Percentiles rank a stretch among this genome's conserved stretches.
Conservation (phyloP, 2,888 invertebrate species). For the Cephus pulcher region DNA sequence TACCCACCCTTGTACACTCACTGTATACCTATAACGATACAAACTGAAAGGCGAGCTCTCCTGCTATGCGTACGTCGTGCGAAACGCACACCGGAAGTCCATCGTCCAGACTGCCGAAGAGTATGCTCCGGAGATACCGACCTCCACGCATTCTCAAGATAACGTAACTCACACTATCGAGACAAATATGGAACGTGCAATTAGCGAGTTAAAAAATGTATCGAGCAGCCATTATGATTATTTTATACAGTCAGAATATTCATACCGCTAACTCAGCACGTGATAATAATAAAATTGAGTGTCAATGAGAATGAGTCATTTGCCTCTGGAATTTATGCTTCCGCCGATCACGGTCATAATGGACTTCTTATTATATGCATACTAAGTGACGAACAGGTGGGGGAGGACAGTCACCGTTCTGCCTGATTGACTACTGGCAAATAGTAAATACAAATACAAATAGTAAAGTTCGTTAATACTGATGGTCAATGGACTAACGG, state of each 20-base stretch:
- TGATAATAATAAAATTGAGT: background rate
- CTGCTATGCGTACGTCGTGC: slow-evolving; percentile 17
- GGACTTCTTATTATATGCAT: no score
- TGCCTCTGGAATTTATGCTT: no score
- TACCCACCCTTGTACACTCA: background rate
- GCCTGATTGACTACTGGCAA: no score
- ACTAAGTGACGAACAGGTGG: no score
- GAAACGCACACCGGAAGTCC: slow-evolving; percentile 47
- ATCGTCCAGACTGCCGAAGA: slow-evolving; percentile 33
- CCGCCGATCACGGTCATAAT: no score
- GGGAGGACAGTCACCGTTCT: no score
- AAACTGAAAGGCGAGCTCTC: slow-evolving; percentile 34
- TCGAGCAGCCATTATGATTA: background rate
- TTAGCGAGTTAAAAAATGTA: slow-evolving; percentile 8
- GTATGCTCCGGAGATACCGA: background rate
- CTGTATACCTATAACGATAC: slow-evolving; percentile 15
- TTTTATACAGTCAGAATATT: background rate
- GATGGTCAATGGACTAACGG: no score
- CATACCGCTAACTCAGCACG: background rate
- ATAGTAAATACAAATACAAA: no score
- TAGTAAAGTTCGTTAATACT: no score
- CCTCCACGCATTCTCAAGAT: background rate
- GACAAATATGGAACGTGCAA: background rate
- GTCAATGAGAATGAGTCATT: no score
- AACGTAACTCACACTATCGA: background rate